Conservation (phyloP, 2,888 invertebrate species). For the Azorinus chamasolen region DNA sequence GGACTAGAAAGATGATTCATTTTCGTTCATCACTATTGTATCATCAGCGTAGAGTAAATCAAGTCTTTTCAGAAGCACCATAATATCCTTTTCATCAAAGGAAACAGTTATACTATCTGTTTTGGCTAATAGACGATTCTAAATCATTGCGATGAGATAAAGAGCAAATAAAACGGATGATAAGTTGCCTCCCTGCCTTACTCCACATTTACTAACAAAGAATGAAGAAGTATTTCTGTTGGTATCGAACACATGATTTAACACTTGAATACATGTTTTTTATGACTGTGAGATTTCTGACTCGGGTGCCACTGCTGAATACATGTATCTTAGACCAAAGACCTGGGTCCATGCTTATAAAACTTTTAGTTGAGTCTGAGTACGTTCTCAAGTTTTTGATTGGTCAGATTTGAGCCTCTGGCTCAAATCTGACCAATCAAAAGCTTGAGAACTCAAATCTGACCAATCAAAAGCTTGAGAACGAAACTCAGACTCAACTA, state of each 20-base stretch:
- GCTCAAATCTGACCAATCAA: too few relatives aligned
- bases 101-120: neutral
- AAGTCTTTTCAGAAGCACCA: neutral
- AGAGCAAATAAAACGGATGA: neutral
- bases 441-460: too few relatives aligned
- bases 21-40: neutral
- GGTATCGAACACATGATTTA: neutral
- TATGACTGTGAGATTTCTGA: neutral
- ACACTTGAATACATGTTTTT: slow-evolving; percentile 1
- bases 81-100: neutral
- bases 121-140: neutral
- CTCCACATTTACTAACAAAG: neutral
- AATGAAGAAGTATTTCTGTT: neutral
- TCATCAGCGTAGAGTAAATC: neutral
- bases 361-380: too few relatives aligned
- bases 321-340: neutral
- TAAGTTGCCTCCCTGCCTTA: neutral
- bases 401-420: too few relatives aligned
- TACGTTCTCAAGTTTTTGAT: too few relatives aligned
- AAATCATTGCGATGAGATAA: slow-evolving; percentile 1
- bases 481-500: too few relatives aligned
- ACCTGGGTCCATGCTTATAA: too few relatives aligned
- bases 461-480: too few relatives aligned
- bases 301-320: neutral
- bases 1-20: neutral